A percentile compares a stretch with the other conserved stretches of the same genome.
Conservation (phyloP, 2,797 vertebrate species). For the Neoniphon sammara region DNA sequence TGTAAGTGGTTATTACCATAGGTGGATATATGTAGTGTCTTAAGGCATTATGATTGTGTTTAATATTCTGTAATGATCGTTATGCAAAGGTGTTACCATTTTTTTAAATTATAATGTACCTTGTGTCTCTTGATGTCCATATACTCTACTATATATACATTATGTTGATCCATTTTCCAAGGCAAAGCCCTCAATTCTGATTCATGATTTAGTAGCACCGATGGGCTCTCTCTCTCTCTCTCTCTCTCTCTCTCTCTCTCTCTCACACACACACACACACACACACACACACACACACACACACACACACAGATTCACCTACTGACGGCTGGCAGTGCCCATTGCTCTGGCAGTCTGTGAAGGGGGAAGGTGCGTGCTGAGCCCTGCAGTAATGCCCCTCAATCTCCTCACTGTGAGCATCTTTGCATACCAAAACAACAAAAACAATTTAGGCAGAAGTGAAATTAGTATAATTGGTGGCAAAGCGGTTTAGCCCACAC, state of each 20-base stretch:
- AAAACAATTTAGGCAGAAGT: conserved; percentile 77
- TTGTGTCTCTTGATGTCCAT: conserved; percentile 48
- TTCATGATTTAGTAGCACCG: conserved; percentile 58
- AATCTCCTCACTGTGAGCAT: conserved; percentile 72
- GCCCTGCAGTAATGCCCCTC: conserved; percentile 67
- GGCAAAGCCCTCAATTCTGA: conserved; percentile 53
- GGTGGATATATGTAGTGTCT: too few relatives aligned
- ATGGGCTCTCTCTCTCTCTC: too few relatives aligned
- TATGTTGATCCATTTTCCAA: conserved; percentile 47
- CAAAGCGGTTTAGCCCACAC: conserved; percentile 83
- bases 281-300: too few relatives aligned
- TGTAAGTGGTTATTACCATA: too few relatives aligned
- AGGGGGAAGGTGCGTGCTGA: conserved; percentile 53
- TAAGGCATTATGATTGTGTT: too few relatives aligned
- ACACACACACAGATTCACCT: conserved; percentile 7
- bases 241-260: too few relatives aligned
- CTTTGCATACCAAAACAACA: conserved; percentile 75
- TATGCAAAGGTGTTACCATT: conserved; percentile 10
- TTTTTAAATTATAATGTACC: conserved; percentile 40
- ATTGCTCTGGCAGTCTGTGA: conserved; percentile 48
- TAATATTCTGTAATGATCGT: not conserved
- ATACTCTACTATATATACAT: conserved; percentile 57
- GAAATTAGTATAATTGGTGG: conserved; percentile 83
- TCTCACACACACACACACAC: too few relatives aligned
- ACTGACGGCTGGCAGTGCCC: conserved; percentile 43